These are phyloP conservation scores for Lagopus muta DNA, from an alignment of 2,113 vertebrate species.

Conservation along the genomic window DNA sequence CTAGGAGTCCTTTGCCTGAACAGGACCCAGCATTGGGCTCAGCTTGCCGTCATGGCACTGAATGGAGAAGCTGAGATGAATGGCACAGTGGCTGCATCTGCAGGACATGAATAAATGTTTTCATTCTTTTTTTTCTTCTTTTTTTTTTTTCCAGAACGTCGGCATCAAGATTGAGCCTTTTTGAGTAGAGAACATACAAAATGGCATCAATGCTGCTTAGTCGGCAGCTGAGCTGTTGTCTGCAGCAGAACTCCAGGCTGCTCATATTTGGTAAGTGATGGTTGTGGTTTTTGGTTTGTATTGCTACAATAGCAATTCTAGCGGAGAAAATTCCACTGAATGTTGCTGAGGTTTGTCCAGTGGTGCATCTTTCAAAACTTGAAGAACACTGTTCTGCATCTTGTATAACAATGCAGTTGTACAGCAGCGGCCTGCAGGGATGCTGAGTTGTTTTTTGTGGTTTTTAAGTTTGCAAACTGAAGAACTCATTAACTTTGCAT, in stretches of 20 bases:
- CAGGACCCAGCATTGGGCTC: not conserved
- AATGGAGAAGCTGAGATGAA: not conserved
- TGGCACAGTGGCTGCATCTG: not conserved
- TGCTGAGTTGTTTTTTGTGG: not conserved
- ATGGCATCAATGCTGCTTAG: conserved; percentile 88
- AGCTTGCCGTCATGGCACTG: not conserved
- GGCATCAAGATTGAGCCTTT: not conserved
- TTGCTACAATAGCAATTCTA: not conserved
- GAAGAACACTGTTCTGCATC: not conserved
- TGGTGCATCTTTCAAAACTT: not conserved
- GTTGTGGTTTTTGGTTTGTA: not conserved
- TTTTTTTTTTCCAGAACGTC: not conserved
- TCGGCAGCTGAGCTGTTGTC: conserved; percentile 76
- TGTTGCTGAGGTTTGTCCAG: not conserved
- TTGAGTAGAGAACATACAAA: conserved; percentile 10
- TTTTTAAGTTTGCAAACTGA: not conserved
- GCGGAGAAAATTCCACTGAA: not conserved
- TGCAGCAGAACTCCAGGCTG: conserved; percentile 81
- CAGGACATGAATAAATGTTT: not conserved
- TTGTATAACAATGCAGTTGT: not conserved
- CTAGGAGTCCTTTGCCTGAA: not conserved
- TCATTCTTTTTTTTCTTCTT: not conserved
- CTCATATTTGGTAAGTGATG: conserved; percentile 78
- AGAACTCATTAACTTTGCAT: not conserved
- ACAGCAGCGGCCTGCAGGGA: not conserved